Evolutionary conservation across 2,113 vertebrate genomes (phyloP).

Genomic region (Gallinago paraguaiae): DNA sequence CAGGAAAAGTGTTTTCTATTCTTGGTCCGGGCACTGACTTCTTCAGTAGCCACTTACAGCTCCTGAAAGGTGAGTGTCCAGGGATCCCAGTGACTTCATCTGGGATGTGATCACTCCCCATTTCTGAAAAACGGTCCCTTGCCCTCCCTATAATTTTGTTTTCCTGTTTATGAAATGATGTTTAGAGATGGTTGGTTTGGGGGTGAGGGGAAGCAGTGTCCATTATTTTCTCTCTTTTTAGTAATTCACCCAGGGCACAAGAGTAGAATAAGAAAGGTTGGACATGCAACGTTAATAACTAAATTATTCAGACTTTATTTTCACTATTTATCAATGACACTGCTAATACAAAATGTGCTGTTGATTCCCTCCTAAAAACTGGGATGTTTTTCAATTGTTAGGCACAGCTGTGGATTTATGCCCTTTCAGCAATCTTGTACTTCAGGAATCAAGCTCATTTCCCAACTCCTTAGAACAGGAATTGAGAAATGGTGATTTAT

Average conservation of each 20-base stretch:
- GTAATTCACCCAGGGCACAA: accelerated
- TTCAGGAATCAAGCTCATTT: neutral
- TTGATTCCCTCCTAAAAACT: neutral
- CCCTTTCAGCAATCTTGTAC: neutral
- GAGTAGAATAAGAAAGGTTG: neutral
- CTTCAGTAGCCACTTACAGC: neutral
- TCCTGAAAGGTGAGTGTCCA: neutral
- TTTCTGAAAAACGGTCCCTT: neutral
- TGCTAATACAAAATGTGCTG: neutral
- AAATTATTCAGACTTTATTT: neutral
- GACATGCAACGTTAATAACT: neutral
- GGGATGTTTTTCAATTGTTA: neutral
- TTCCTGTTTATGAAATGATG: neutral
- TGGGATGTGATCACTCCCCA: neutral
- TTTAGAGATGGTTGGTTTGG: neutral
- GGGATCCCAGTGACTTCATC: neutral
- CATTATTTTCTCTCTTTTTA: neutral
- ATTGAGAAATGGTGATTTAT: neutral
- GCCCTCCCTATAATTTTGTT: neutral
- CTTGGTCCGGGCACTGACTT: neutral
- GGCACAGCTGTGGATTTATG: neutral
- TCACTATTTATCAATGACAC: neutral
- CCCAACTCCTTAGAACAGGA: neutral
- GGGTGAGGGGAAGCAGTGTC: neutral
- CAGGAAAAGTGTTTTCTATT: constrained; percentile 56